phyloP scores from a whole-genome alignment of 1,140 invertebrate genomes.

The Subanguina moxae region DNA sequence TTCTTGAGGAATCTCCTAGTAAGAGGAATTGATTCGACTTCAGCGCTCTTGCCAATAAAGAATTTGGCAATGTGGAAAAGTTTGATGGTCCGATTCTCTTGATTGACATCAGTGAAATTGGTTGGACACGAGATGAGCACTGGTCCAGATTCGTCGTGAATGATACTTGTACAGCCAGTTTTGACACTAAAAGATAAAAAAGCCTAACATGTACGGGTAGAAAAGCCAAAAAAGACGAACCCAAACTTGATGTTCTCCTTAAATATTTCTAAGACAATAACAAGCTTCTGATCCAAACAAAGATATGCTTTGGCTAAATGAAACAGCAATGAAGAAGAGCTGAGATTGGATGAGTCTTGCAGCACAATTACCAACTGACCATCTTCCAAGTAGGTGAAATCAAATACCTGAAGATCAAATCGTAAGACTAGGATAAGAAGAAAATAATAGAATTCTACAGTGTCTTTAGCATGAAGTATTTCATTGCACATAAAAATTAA shows the following conservation, averaged over 20 bases:
- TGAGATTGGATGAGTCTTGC: constrained; percentile 3
- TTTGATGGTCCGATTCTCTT: constrained; percentile 17
- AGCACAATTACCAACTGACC: constrained; percentile 8
- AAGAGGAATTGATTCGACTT: background rate
- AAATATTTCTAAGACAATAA: constrained; percentile 1
- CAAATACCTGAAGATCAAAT: constrained; percentile 17
- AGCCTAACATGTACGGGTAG: background rate
- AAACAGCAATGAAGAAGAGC: background rate
- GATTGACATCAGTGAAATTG: constrained; percentile 17
- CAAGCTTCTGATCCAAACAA: background rate
- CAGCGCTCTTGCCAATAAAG: constrained; percentile 11
- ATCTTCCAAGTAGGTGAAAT: constrained; percentile 13
- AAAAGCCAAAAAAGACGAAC: background rate
- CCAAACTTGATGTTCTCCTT: constrained; percentile 15
- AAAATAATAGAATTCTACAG: background rate
- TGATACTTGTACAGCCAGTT: constrained; percentile 18
- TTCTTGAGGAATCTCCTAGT: constrained; percentile 2
- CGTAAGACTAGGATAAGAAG: no score
- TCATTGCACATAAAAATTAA: constrained; percentile 4
- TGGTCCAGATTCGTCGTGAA: constrained; percentile 26
- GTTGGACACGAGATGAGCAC: constrained; percentile 27
- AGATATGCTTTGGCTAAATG: constrained; percentile 16
- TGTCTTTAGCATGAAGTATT: constrained; percentile 12
- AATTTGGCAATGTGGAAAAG: constrained; percentile 20
- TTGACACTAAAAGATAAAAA: constrained; percentile 12